Evolutionary conservation across 1,140 invertebrate species (phyloP), one percentile per base, ranked within the genome.

Genomic region (Panagrolaimus sp.): DNA sequence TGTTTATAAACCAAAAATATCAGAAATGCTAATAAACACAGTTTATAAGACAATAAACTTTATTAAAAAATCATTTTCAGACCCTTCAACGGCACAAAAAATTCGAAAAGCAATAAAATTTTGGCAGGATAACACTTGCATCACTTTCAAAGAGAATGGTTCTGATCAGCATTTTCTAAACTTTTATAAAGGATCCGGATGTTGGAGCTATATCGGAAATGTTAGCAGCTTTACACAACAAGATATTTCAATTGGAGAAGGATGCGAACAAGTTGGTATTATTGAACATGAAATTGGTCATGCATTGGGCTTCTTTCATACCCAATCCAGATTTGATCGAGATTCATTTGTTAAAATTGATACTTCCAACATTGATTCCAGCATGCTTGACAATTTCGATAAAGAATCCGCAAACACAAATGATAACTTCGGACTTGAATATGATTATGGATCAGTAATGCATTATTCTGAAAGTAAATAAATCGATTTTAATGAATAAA

Each of bases 231-330:
- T 21, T 6, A 46, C 17, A 1, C 17, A 21, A 15, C 68, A 69
- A 45, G 43, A 70, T 32, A 45, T 69, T 15, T 21, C 14, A n/a
- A 70, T 69, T 28, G 68, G 68, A 3, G 70, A 43, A 21, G 67
- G 70, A 73, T 70, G 66, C 45, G 70, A 70, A 32, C 12, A 70
- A 21, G 6, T 47, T 43, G 21, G n/a, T 12, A 47, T 24, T 0
- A 58, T 73, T 28, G 10, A 55, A 15, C 71, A 71, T 38, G 71
- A 71, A 63, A 43, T 70, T 32, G 68, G 45, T 8, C 71, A 71
- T 44, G 45, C 71, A n/a, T 32, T 71, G 21, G 69, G 69, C 9
- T 43, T 71, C n/a, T 8, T 17, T 21, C 71, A 71, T 15, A 67
- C 43, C 15, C 71, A 73, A n/a, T 1, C 1, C 1, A 45, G 71